Base-by-base conservation (phyloP, 92 coral and sea anemone genomes). In the Epizoanthus fatuus region DNA sequence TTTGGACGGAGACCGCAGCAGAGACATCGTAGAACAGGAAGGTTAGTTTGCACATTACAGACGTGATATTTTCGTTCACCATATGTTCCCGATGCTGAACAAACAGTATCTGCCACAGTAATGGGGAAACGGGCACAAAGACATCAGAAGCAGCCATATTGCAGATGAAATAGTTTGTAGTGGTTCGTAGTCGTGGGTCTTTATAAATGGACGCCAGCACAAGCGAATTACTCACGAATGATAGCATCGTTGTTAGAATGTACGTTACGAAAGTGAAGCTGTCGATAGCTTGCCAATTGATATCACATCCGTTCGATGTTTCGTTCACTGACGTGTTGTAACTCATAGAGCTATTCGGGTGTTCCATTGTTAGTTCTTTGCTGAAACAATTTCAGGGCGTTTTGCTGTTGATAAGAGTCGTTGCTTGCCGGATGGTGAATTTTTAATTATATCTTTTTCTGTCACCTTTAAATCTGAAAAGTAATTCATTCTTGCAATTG, bases 1-100 rank as follows among this genome's bases (percentile, higher is more conserved):
- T 74, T 25, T 74, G 79, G 10, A 74, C 79, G 25, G 79, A 52
- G 16, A 74, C 79, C 9, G 79, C 63, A 39, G 79, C 79, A 2
- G 79, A 74, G 12, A 53, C 63, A 2, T 74, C 79, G 37, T 74
- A 74, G 32, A 74, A 53, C 42, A 74, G 12, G 38, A 74, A 74
- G 9, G 63, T 74, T 29, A 74, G 14, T 37, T 74, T 74, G 19
- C 79, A 74, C 38, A 74, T 8, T 54, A 42, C 10, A 54, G 79
- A 74, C 12, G 63, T 63, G 25, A 53, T 11, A 5, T 2, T 53
- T n/a, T 54, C 15, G 64, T 49, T 49, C 16, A 11, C 59, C 78
- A 72, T 19, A 25, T 29, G 37, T 7, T 52, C 60, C 4, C 63
- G 47, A 74, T 74, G 63, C 5, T 12, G 75, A 44, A 70, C 32